These are phyloP conservation scores for Lacanobia wlatinum DNA, from an alignment of 2,888 invertebrate genomes.

Conservation along the genomic window DNA sequence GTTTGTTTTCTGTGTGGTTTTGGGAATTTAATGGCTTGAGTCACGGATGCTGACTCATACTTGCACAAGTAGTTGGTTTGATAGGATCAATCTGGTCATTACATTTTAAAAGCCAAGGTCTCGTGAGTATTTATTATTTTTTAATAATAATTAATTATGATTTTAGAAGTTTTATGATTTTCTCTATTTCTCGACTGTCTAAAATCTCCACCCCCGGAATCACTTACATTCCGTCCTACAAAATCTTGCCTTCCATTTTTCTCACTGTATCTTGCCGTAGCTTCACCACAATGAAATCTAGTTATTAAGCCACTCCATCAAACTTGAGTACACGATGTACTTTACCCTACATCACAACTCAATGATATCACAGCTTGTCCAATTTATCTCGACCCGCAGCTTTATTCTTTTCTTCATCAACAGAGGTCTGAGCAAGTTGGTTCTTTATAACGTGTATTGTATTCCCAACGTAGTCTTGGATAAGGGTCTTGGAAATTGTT, in stretches of 20 bases:
- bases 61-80: neutral
- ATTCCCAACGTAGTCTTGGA: conserved; percentile 76
- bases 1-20: conserved; percentile 25
- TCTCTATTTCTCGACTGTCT: neutral
- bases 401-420: conserved; percentile 25
- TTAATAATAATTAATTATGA: too few species aligned
- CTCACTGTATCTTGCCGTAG: conserved; percentile 1
- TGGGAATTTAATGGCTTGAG: neutral
- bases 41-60: too few species aligned
- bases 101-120: too few species aligned
- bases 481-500: conserved; percentile 84
- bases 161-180: neutral
- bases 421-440: conserved; percentile 60
- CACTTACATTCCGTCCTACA: neutral
- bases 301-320: conserved; percentile 65
- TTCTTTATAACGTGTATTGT: conserved; percentile 73
- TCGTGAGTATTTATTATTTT: too few species aligned
- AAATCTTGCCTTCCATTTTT: conserved; percentile 23
- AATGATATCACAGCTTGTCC: conserved; percentile 61
- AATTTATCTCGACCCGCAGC: conserved; percentile 46
- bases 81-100: too few species aligned
- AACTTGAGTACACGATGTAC: conserved; percentile 58
- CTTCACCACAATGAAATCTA: conserved; percentile 53
- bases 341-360: conserved; percentile 64
- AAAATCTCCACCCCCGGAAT: neutral